phyloP scores from a whole-genome alignment of 1,140 invertebrate species.

The Drosophila pseudoobscura region DNA sequence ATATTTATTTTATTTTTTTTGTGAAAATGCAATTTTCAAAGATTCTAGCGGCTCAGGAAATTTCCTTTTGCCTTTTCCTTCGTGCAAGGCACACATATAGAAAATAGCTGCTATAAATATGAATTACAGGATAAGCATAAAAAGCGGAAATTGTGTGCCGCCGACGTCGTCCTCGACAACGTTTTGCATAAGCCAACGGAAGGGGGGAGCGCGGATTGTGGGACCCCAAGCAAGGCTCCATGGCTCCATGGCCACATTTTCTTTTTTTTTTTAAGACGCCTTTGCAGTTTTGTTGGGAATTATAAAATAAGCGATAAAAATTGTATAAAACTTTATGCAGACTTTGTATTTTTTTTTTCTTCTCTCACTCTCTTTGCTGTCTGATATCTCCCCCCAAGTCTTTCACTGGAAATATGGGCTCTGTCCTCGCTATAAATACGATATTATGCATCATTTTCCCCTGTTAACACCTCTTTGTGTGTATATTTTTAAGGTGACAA shows the following conservation, averaged over 20 bases:
- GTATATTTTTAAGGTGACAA: slow-evolving; percentile 40
- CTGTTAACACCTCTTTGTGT: slow-evolving; percentile 75
- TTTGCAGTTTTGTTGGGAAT: slow-evolving; percentile 72
- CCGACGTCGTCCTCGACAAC: slow-evolving; percentile 35
- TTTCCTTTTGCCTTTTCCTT: slow-evolving; percentile 29
- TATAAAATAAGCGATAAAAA: slow-evolving; percentile 81
- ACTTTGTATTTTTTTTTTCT: slow-evolving; percentile 40
- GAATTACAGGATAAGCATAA: slow-evolving; percentile 82
- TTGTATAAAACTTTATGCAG: slow-evolving; percentile 76
- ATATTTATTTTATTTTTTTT: slow-evolving; percentile 12
- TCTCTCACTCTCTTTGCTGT: background rate
- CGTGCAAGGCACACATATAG: slow-evolving; percentile 29
- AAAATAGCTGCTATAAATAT: slow-evolving; percentile 81
- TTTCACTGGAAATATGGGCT: slow-evolving; percentile 15
- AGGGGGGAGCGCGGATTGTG: slow-evolving; percentile 4
- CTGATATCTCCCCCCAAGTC: background rate
- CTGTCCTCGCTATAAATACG: slow-evolving; percentile 48
- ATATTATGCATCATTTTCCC: slow-evolving; percentile 59
- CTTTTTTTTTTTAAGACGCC: slow-evolving; percentile 64
- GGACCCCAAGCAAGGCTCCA: slow-evolving; percentile 11
- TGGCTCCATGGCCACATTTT: slow-evolving; percentile 13
- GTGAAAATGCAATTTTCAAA: slow-evolving; percentile 72
- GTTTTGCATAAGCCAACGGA: slow-evolving; percentile 72
- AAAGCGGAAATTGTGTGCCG: slow-evolving; percentile 80
- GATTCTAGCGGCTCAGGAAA: slow-evolving; percentile 57